Evolutionary conservation across 2,888 invertebrate species (phyloP).

Genomic region (Amitus sp.): DNA sequence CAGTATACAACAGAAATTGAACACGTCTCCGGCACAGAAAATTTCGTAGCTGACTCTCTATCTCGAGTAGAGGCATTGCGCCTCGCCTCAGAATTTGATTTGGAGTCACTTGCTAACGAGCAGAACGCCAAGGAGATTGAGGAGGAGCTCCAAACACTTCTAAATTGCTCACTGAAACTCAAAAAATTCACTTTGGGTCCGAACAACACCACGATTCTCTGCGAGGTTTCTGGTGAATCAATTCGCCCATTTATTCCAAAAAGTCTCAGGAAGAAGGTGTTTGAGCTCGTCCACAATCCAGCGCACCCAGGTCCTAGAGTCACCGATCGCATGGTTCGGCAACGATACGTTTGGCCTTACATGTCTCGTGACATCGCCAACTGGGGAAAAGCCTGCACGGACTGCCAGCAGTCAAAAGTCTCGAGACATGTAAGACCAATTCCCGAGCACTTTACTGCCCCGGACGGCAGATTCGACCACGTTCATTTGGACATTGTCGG

Average conservation of each 20-base stretch:
- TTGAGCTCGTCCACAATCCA: conserved; percentile 25
- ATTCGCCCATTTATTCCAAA: conserved; percentile 35
- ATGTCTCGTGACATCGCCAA: conserved; percentile 44
- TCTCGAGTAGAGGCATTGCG: conserved; percentile 6
- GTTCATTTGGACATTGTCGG: not conserved
- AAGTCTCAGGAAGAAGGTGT: conserved; percentile 23
- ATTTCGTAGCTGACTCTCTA: conserved; percentile 14
- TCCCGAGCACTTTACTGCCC: conserved; percentile 5
- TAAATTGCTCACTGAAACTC: not conserved
- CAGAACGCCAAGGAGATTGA: too few species aligned
- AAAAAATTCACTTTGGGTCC: not conserved
- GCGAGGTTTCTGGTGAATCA: not conserved
- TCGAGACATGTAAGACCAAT: conserved; percentile 42
- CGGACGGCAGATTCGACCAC: conserved; percentile 46
- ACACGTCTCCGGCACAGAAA: conserved; percentile 18
- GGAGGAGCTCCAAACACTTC: too few species aligned
- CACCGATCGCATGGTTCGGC: conserved; percentile 36
- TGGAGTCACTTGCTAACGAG: too few species aligned
- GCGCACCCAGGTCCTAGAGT: conserved; percentile 35
- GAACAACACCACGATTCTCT: not conserved
- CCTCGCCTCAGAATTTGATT: too few species aligned
- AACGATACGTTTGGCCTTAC: conserved; percentile 45
- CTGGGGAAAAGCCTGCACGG: conserved; percentile 48
- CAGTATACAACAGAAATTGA: conserved; percentile 29
- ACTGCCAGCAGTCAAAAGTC: conserved; percentile 52